Evolutionary conservation across 2,888 invertebrate genomes (phyloP).

Genomic region (Perdita meconis): DNA sequence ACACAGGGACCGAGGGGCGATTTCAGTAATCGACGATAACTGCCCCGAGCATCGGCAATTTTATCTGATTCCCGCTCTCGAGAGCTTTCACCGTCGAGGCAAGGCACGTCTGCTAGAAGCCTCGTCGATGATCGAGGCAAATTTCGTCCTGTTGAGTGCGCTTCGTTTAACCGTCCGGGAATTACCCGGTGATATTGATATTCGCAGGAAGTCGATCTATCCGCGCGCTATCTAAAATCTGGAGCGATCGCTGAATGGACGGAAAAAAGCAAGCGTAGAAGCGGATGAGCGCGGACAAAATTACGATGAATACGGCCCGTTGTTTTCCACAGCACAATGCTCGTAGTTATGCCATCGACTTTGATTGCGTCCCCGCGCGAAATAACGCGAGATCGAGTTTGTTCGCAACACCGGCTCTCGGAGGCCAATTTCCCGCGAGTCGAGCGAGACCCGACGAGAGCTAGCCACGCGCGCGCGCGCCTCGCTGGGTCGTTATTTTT

Average conservation of each 20-base stretch:
- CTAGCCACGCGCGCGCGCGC: not conserved
- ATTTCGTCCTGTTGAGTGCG: constrained; percentile 41
- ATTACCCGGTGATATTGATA: constrained; percentile 32
- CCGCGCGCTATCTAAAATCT: constrained; percentile 35
- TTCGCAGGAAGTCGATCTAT: constrained; percentile 12
- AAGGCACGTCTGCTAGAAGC: not conserved
- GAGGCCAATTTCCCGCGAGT: not conserved
- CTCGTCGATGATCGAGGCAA: not conserved
- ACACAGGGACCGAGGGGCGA: not conserved
- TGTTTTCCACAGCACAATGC: constrained; percentile 58
- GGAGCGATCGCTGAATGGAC: constrained; percentile 19
- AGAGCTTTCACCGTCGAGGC: not conserved
- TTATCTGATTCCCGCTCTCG: constrained; percentile 8
- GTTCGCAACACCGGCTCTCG: not conserved
- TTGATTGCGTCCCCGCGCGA: constrained; percentile 25
- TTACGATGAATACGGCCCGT: constrained; percentile 50
- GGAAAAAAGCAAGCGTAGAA: not conserved
- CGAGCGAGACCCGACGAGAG: not conserved
- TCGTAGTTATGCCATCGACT: constrained; percentile 39
- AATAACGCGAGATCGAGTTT: not conserved
- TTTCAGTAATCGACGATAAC: not conserved
- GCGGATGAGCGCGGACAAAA: constrained; percentile 33
- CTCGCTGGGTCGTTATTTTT: constrained; percentile 26
- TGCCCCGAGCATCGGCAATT: not conserved
- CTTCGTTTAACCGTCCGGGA: constrained; percentile 32